Evolutionary conservation across 1,140 invertebrate genomes (phyloP).

Genomic region (Grapholita molesta): DNA sequence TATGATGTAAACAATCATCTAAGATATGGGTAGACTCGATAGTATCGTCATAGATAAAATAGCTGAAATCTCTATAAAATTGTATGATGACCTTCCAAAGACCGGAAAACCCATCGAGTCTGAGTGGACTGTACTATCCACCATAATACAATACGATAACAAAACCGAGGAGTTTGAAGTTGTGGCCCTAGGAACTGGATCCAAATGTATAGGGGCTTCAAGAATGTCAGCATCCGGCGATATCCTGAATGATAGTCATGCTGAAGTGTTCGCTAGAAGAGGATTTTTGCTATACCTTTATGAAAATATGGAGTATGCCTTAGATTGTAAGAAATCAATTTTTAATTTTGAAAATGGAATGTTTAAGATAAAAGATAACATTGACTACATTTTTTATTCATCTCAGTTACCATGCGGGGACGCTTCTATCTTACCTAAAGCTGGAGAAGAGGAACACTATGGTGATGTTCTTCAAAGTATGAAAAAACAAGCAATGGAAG

Average conservation of each 20-base stretch:
- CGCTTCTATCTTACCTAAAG: constrained; percentile 91
- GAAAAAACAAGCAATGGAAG: constrained; percentile 34
- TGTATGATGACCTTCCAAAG: constrained; percentile 81
- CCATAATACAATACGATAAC: constrained; percentile 81
- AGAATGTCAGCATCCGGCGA: constrained; percentile 84
- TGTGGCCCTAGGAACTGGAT: constrained; percentile 91
- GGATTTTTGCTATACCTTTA: constrained; percentile 89
- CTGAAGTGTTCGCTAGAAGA: constrained; percentile 91
- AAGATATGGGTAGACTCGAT: constrained; percentile 30
- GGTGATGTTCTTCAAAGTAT: constrained; percentile 45
- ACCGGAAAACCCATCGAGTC: constrained; percentile 88
- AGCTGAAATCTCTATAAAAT: constrained; percentile 43
- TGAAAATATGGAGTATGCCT: constrained; percentile 78
- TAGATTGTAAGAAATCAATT: constrained; percentile 61
- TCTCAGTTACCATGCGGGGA: constrained; percentile 96
- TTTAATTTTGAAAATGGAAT: constrained; percentile 46
- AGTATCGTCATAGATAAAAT: constrained; percentile 41
- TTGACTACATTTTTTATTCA: constrained; percentile 91
- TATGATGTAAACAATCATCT: not conserved
- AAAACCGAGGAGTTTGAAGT: constrained; percentile 76
- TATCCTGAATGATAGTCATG: constrained; percentile 93
- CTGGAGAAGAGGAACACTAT: constrained; percentile 42
- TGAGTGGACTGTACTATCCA: constrained; percentile 92
- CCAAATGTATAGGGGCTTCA: constrained; percentile 91
- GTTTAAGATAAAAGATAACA: constrained; percentile 78